Evolutionary conservation across 2,113 vertebrate genomes (phyloP), one percentile per base, ranked within the genome.

Genomic region (Passer montanus): DNA sequence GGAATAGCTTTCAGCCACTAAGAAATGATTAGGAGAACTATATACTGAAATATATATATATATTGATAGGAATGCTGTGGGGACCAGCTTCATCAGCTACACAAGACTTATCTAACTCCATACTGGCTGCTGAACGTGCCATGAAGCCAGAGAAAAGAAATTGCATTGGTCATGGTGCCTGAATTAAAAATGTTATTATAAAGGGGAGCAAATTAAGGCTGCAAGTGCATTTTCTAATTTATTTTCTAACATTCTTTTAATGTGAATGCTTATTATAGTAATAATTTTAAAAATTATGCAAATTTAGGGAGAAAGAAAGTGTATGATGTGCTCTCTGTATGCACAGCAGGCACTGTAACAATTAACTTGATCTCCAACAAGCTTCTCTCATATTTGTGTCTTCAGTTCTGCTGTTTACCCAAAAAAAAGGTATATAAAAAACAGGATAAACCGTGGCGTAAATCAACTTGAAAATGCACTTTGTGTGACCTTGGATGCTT

Each of bases 401-500:
- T 59, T 64, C 43, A 68, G 1, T 68, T 88, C 50, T 33, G 67
- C 81, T n/a, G 33, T 10, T 68, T 37, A 68, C 31, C 6, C 21
- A 53, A 80, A 55, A 23, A 64, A 66, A 67, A 56, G 11, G 20
- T 13, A 39, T 43, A 17, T 35, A 23, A 87, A 87, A 76, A 77
- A 37, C 9, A 23, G 70, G 59, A 82, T 21, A 85, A 92, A 49
- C 37, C 44, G 20, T 69, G 75, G 53, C 2, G 0, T 43, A 77
- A 88, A 85, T 21, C 43, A 87, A 39, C 53, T 75, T 50, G 69
- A 63, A 93, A 85, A 87, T 35, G 43, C 46, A 69, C 84, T 93
- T 76, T 13, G 13, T 46, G 24, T 91, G 88, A 95, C 89, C 94
- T 96, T 96, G 96, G 73, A 63, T 55, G 67, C 50, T 91, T 92